Percentiles rank a stretch among this genome's conserved stretches.
phyloP scores from a whole-genome alignment of 1,140 invertebrate genomes.

The Ceratoteleas bidentatus region DNA sequence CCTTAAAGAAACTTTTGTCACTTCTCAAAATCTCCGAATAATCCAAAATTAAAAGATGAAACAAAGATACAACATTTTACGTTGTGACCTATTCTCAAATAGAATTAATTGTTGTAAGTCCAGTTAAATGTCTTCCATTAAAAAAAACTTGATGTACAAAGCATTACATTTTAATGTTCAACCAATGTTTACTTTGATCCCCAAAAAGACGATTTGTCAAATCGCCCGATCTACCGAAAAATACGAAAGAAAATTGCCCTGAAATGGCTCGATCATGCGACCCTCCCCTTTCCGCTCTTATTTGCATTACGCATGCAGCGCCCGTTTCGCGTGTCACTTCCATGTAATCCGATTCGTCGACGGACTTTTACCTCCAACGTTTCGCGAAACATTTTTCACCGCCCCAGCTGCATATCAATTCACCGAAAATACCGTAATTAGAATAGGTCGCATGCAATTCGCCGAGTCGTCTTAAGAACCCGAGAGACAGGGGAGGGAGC shows the following conservation, averaged over 20 bases:
- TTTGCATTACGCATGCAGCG: constrained; percentile 53
- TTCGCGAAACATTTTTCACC: constrained; percentile 57
- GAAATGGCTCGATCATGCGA: constrained; percentile 14
- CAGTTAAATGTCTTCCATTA: too few relatives aligned
- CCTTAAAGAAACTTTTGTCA: too few relatives aligned
- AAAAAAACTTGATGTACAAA: too few relatives aligned
- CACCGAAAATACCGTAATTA: constrained; percentile 41
- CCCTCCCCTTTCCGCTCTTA: constrained; percentile 18
- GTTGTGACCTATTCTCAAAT: too few relatives aligned
- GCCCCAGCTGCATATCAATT: constrained; percentile 53
- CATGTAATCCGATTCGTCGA: constrained; percentile 50
- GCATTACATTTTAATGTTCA: too few relatives aligned
- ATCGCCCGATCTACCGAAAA: too few relatives aligned
- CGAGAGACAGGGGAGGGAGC: not conserved
- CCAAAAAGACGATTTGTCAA: too few relatives aligned
- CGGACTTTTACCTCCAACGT: constrained; percentile 46
- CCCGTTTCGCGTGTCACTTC: constrained; percentile 49
- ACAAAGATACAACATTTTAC: too few relatives aligned
- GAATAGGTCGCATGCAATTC: constrained; percentile 30
- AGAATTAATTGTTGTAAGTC: too few relatives aligned
- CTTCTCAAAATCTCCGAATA: too few relatives aligned
- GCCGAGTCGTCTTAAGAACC: constrained; percentile 1
- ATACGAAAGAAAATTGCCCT: not conserved
- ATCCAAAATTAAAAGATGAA: too few relatives aligned
- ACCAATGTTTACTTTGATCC: too few relatives aligned